Evolutionary conservation across 53 echinoderm and acorn worm genomes (phyloP).

Genomic region (Temnopleurus reevesii): DNA sequence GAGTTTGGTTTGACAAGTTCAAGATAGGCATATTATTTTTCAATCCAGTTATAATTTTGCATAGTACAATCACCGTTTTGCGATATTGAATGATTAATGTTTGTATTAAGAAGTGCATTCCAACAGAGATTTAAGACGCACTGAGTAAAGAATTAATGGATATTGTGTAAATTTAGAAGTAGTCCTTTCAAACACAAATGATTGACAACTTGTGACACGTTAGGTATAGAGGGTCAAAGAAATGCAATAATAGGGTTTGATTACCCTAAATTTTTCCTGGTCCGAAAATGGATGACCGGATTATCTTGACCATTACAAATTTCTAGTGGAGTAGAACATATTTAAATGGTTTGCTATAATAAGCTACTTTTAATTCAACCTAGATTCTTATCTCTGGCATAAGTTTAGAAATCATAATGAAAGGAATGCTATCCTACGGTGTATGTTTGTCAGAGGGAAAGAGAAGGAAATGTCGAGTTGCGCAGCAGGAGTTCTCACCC

Average conservation of each 20-base stretch:
- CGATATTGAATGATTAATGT: no score
- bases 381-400: not conserved
- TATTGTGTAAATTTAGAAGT: no score
- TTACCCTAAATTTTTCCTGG: not conserved
- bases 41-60: no score
- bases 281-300: not conserved
- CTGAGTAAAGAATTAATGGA: no score
- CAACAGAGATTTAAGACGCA: no score
- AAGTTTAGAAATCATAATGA: not conserved
- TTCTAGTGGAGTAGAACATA: not conserved
- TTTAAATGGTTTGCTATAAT: not conserved
- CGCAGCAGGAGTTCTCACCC: constrained; percentile 7
- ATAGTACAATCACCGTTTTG: no score
- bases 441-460: not conserved
- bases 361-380: not conserved
- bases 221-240: not conserved
- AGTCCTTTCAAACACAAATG: not conserved
- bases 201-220: not conserved
- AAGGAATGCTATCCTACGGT: not conserved
- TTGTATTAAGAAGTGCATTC: no score
- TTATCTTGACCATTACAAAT: not conserved
- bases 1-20: no score
- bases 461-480: not conserved
- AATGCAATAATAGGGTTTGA: not conserved
- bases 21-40: no score